These are phyloP conservation scores for Pardosa pseudoannulata DNA, from an alignment of 2,888 invertebrate genomes.

Conservation along the genomic window DNA sequence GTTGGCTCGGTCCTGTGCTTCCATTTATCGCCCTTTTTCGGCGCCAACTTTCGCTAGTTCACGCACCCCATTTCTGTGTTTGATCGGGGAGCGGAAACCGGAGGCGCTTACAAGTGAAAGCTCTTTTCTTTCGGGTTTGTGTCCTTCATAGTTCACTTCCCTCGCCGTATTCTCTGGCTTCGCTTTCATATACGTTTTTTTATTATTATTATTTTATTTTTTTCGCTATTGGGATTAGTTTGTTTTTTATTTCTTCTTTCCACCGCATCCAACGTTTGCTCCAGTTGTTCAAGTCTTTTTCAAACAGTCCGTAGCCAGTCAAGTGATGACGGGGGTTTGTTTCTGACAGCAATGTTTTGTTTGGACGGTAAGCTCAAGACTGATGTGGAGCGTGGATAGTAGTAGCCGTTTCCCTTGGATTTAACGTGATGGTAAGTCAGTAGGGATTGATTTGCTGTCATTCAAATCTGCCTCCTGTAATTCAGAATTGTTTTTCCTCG, in stretches of 20 bases:
- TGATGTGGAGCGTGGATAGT: not conserved
- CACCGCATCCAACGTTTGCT: not conserved
- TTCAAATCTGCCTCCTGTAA: too few relatives aligned
- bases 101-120: not conserved
- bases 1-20: too few relatives aligned
- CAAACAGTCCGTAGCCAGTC: not conserved
- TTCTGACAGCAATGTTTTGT: too few relatives aligned
- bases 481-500: too few relatives aligned
- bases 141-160: slow-evolving; percentile 15
- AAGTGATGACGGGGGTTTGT: not conserved
- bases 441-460: too few relatives aligned
- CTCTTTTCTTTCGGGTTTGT: not conserved
- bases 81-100: slow-evolving; percentile 8
- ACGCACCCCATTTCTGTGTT: not conserved
- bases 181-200: not conserved
- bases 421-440: not conserved
- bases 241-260: not conserved
- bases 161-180: not conserved
- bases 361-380: too few relatives aligned
- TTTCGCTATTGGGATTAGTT: not conserved
- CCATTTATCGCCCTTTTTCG: not conserved
- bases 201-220: not conserved
- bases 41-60: not conserved
- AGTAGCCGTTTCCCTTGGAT: not conserved
- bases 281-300: not conserved